Evolutionary conservation across 1,140 invertebrate genomes (phyloP), one percentile per base, ranked within the genome.

Genomic region (Aphis gossypii): DNA sequence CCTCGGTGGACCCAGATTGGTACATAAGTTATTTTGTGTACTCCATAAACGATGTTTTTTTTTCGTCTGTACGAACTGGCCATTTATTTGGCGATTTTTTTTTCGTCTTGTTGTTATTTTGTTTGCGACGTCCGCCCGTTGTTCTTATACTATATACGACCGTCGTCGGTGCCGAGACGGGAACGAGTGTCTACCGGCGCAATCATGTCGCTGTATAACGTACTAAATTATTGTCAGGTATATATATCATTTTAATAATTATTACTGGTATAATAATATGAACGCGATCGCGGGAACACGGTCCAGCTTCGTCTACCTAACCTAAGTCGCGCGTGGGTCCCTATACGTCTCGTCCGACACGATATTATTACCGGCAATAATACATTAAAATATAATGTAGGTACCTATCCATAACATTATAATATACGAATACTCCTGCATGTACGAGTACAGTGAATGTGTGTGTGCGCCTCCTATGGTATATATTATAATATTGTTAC

Each of bases 11-110:
- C 60, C 30, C 14, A 4, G 60, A 51, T 51, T 68, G 30, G 9
- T 68, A 68, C 21, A 68, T 68, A 68, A 68, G 60, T 68, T 68
- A 68, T 68, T 30, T 68, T 14, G 60, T n/a, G 60, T 68, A 30
- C 11, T 4, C 60, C 60, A 30, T 2, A 30, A 9, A 23, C 30
- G 30, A 14, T 68, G 60, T 68, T 68, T 68, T 68, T 68, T 56
- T 30, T 68, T n/a, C 3, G 60, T 68, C 60, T 68, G 60, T 5
- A 30, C 30, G 4, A 68, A 68, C 30, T 14, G 60, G 30, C 60
- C 60, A 68, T 68, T n/a, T 68, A 68, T 68, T 68, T 30, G 60
- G 60, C 60, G 60, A n/a, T 68, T 68, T 68, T 68, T 68, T 60
- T 30, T 11, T 4, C 11, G 9, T 68, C 30, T 68, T 68, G 56